Evolutionary conservation across 92 coral and sea anemone genomes (phyloP).

Genomic region (Bergia puertoricense): DNA sequence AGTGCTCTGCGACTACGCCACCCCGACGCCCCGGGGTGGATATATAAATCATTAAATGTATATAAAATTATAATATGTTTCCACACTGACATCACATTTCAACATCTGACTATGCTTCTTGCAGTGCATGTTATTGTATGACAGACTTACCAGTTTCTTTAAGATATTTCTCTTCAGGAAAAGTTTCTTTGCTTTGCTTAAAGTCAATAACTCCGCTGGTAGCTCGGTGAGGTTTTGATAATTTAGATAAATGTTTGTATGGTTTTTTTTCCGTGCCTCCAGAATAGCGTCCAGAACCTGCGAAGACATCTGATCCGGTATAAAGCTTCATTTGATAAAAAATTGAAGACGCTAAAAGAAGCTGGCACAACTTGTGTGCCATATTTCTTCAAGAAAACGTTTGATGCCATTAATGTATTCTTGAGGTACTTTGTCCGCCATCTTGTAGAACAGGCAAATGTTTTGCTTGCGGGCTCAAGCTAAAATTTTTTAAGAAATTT

Average conservation of each 20-base stretch:
- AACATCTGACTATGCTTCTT: background rate
- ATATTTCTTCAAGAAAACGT: background rate
- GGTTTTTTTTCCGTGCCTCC: constrained; percentile 59
- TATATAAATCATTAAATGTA: background rate
- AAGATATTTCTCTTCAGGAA: constrained; percentile 79
- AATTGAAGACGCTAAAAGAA: background rate
- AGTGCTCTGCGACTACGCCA: no score
- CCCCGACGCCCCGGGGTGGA: no score
- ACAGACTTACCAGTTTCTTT: constrained; percentile 66
- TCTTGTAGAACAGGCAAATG: background rate
- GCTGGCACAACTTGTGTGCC: background rate
- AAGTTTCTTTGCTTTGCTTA: constrained; percentile 67
- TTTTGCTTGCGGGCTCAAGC: constrained; percentile 23
- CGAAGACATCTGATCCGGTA: constrained; percentile 20
- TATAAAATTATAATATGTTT: no score
- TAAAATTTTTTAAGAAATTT: no score
- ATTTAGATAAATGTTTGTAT: constrained; percentile 78
- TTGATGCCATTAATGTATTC: background rate
- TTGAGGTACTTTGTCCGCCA: background rate
- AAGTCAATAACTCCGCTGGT: constrained; percentile 66
- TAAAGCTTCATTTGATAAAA: background rate
- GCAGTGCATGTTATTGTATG: background rate
- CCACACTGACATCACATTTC: background rate
- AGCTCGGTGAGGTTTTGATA: constrained; percentile 80
- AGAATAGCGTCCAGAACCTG: constrained; percentile 46